Percentiles rank a stretch among this genome's conserved stretches.
Evolutionary conservation across 2,113 vertebrate genomes (phyloP).

Genomic region (Neolamprologus longior): DNA sequence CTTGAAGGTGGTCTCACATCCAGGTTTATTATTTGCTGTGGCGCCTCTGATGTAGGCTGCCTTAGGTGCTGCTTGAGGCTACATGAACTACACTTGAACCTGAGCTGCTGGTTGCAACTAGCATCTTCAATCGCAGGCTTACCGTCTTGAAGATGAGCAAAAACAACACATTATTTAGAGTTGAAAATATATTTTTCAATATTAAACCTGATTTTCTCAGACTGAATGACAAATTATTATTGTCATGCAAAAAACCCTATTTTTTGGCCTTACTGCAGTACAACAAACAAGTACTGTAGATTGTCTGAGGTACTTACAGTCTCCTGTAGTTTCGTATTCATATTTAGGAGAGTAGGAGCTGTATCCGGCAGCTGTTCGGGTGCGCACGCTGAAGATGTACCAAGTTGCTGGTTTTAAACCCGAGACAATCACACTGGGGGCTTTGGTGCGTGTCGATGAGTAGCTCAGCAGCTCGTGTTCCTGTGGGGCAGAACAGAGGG

Average conservation of each 20-base stretch:
- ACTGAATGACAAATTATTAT: neutral
- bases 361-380: slow-evolving; percentile 84
- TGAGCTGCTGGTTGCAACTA: neutral
- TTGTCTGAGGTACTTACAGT: slow-evolving; percentile 62
- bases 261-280: neutral
- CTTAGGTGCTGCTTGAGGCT: slow-evolving; percentile 28
- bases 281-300: neutral
- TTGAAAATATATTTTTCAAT: neutral
- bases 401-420: slow-evolving; percentile 89
- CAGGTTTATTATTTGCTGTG: slow-evolving; percentile 3
- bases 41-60: neutral
- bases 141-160: neutral
- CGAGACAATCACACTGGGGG: slow-evolving; percentile 90
- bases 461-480: slow-evolving; percentile 92
- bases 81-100: slow-evolving; percentile 33
- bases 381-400: slow-evolving; percentile 89
- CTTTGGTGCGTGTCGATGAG: slow-evolving; percentile 90
- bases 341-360: slow-evolving; percentile 90
- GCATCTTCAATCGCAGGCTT: slow-evolving; percentile 57
- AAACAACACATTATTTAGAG: neutral
- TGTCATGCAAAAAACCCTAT: neutral
- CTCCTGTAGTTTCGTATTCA: slow-evolving; percentile 87
- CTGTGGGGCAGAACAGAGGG: slow-evolving; percentile 54
- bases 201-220: neutral
- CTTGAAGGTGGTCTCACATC: neutral